Percentiles rank a stretch among this genome's conserved stretches.
Conservation (phyloP, 2,113 vertebrate genomes). For the Aptenodytes patagonicus region DNA sequence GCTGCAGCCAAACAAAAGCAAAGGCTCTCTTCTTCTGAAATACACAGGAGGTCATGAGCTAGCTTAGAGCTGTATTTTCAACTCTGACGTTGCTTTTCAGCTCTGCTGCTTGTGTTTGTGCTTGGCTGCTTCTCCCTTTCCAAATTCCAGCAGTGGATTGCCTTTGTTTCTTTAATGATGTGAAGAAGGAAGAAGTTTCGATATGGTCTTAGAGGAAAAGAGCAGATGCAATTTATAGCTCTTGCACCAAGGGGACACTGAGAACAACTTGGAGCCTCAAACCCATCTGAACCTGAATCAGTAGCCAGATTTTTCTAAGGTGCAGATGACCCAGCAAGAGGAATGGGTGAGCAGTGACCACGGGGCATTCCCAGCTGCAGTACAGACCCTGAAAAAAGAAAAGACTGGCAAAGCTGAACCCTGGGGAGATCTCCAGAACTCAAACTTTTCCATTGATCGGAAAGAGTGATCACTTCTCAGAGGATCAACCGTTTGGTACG, state of each 20-base stretch:
- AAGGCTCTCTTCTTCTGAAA: slow-evolving; percentile 12
- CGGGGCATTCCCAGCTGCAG: not conserved
- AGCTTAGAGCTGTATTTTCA: not conserved
- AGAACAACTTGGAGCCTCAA: not conserved
- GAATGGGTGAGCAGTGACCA: not conserved
- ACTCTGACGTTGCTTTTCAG: not conserved
- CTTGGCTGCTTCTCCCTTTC: not conserved
- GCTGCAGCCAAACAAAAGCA: not conserved
- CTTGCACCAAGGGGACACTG: not conserved
- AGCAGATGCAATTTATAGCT: not conserved
- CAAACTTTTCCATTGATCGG: not conserved
- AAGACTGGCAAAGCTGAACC: not conserved
- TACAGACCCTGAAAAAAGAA: not conserved
- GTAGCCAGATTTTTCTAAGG: not conserved
- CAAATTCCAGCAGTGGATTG: not conserved
- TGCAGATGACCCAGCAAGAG: not conserved
- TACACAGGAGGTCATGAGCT: not conserved
- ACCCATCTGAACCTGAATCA: not conserved
- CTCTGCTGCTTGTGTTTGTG: not conserved
- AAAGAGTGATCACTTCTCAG: not conserved
- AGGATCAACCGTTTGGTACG: fast-evolving
- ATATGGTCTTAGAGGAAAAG: not conserved
- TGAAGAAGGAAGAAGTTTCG: not conserved
- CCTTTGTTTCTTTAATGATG: not conserved
- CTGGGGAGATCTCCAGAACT: not conserved